phyloP scores from a whole-genome alignment of 2,113 vertebrate species.

The Trematomus loennbergii region DNA sequence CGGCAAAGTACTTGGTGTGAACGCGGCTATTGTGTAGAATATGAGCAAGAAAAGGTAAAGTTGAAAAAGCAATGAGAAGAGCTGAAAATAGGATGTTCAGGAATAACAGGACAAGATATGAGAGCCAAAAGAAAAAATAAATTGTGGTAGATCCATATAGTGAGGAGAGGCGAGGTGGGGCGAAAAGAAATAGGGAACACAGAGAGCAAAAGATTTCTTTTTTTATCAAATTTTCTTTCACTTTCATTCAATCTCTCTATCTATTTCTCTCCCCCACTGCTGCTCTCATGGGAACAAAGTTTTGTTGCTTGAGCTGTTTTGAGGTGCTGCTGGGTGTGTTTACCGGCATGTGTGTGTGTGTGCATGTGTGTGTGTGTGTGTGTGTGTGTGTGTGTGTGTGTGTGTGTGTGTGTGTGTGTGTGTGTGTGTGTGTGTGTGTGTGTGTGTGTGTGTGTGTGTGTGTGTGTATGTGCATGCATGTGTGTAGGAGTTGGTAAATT shows the following conservation, averaged over 20 bases:
- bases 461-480: slow-evolving; percentile 25
- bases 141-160: not conserved
- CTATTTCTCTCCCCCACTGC: slow-evolving; percentile 28
- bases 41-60: slow-evolving; percentile 10
- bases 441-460: slow-evolving; percentile 13
- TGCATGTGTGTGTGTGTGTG: not conserved
- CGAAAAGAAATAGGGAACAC: slow-evolving; percentile 5
- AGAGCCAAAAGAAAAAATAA: slow-evolving; percentile 2
- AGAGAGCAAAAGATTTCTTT: slow-evolving; percentile 19
- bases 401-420: not conserved
- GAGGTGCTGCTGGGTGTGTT: slow-evolving; percentile 48
- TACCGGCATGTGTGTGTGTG: slow-evolving; percentile 12
- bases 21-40: too few species aligned
- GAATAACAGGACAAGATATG: slow-evolving; percentile 31
- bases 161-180: not conserved
- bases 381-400: not conserved
- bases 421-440: slow-evolving; percentile 7
- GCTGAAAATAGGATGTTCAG: slow-evolving; percentile 48
- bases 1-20: too few species aligned
- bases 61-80: slow-evolving; percentile 9
- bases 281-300: slow-evolving; percentile 63
- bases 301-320: slow-evolving; percentile 65
- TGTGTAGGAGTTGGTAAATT: slow-evolving; percentile 74
- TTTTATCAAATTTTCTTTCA: slow-evolving; percentile 48
- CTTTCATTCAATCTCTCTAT: slow-evolving; percentile 60